Base-by-base conservation (phyloP, 1,140 invertebrate species). In the Pristionchus pacificus region DNA sequence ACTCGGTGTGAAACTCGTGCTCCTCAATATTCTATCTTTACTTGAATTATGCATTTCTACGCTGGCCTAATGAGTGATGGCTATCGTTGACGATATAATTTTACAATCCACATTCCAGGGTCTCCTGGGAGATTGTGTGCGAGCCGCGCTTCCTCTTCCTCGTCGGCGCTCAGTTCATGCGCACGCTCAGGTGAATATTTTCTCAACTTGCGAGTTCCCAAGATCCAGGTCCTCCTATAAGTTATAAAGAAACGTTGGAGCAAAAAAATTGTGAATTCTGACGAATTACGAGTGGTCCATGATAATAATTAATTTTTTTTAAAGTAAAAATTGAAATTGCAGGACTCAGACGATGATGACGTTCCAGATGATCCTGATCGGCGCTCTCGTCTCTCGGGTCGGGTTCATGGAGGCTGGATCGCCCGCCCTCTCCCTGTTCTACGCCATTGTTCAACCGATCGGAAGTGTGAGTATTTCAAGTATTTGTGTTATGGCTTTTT, bases 61-160 rank as follows among this genome's bases (percentile, higher is more conserved):
- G 6, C 14, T 19, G 55, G 64, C 3, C 6, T 10, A 33, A 28
- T 49, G 27, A 31, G 3, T 25, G 24, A 25, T 14, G 29, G 3
- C 24, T 49, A 14, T 29, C 38, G 19, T n/a, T 70, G n/a, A 31
- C 60, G 75, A 71, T 55, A 59, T 65, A 24, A 63, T 70, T 1
- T 6, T 49, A 19, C 6, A 49, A 19, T 49, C 38, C 38, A 49
- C 38, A 19, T 49, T 10, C 38, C 6, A 49, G 38, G 59, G 61
- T 74, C 15, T 63, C 72, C 25, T 74, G 63, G 68, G 62, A 74
- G 49, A 60, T 76, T 14, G 32, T 77, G 2, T 75, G 68, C 59
- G 72, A 76, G 33, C 72, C 65, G 1, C 57, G 71, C 27, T 76
- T 76, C 59, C 66, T 76, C 25, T 76, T 72, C 60, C 60, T 76